Conservation (phyloP, 1,140 invertebrate genomes). For the Penaeus chinensis region DNA sequence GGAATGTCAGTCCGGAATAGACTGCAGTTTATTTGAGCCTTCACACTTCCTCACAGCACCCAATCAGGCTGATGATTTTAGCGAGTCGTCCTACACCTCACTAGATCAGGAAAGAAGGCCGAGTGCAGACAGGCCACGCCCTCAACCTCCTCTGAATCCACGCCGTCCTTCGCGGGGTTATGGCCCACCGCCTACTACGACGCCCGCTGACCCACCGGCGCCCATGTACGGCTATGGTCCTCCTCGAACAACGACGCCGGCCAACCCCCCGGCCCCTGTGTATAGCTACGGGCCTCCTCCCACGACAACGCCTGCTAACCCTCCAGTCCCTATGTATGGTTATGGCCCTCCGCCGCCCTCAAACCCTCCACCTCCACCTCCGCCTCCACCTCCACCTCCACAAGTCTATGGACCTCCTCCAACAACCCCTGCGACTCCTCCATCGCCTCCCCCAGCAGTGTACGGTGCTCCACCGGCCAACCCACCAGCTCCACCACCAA, state of each 20-base stretch:
- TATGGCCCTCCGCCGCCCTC: slow-evolving; percentile 22
- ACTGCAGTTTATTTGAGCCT: not conserved
- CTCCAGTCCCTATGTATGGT: not conserved
- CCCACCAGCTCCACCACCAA: slow-evolving; percentile 18
- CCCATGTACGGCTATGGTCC: slow-evolving; percentile 34
- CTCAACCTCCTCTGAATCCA: slow-evolving; percentile 1
- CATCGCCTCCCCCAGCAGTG: not conserved
- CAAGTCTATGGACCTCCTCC: slow-evolving; percentile 6
- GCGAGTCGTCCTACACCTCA: slow-evolving; percentile 31
- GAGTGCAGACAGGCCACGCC: slow-evolving; percentile 2
- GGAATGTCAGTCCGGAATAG: not conserved
- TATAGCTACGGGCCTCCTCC: slow-evolving; percentile 34
- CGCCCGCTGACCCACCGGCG: not conserved
- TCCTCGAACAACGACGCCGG: slow-evolving; percentile 23
- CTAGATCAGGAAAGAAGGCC: not conserved
- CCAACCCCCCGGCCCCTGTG: not conserved
- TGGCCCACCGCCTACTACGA: not conserved
- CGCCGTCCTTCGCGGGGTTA: slow-evolving; percentile 6
- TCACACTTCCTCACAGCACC: not conserved
- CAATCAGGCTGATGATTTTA: not conserved
- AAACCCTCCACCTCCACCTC: not conserved
- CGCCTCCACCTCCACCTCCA: not conserved
- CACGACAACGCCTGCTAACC: slow-evolving; percentile 17
- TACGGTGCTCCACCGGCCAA: slow-evolving; percentile 26
- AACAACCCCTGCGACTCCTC: slow-evolving; percentile 13